Evolutionary conservation across 2,888 invertebrate species (phyloP), one percentile per base, ranked within the genome.

Genomic region (Polyploca ridens): DNA sequence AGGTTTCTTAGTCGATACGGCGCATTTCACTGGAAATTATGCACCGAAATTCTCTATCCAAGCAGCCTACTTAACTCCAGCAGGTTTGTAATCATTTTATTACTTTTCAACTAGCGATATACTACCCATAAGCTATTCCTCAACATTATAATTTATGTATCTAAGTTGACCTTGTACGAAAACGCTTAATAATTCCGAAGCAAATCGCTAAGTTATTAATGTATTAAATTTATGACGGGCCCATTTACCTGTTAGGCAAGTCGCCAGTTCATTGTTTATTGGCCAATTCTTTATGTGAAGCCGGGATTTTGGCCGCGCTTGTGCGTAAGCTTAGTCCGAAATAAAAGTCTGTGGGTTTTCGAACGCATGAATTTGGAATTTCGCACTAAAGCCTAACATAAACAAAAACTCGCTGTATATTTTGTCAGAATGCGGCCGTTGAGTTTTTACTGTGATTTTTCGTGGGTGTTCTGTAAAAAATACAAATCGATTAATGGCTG

Each of bases 21-120:
- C 95, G 2, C 95, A 91, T 79, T 96, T 96, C 75, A 95, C 96
- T 0, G 96, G 96, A 64, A 96, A 96, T 79, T 95, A 93, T 75
- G 94, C 95, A 0, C 96, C 96, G 0, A 94, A 94, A 76, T 95
- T 95, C 81, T 96, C 96, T 0, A 89, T 96, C 58, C 96, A 96
- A 85, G 96, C 95, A 0, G 95, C 95, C 0, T 85, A 88, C 58
- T 84, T 96, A 33, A 87, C 90, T 1, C 75, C 90, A 62, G 86
- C 93, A 90, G 95, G 95, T 95, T 74, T 71, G 79, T 75, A 64
- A 62, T 27, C 2, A 1, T 27, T 27, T 27, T 27, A 1, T 27
- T 27, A n/a, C n/a, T n/a, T n/a, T 11, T 35, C 13, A 11, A 8
- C 38, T 61, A 27, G 27, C 2, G 1, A 14, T 3, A 13, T 44